A percentile compares a stretch with the other conserved stretches of the same genome.
Conservation (phyloP, 2,113 vertebrate species). For the Arvicanthis niloticus region DNA sequence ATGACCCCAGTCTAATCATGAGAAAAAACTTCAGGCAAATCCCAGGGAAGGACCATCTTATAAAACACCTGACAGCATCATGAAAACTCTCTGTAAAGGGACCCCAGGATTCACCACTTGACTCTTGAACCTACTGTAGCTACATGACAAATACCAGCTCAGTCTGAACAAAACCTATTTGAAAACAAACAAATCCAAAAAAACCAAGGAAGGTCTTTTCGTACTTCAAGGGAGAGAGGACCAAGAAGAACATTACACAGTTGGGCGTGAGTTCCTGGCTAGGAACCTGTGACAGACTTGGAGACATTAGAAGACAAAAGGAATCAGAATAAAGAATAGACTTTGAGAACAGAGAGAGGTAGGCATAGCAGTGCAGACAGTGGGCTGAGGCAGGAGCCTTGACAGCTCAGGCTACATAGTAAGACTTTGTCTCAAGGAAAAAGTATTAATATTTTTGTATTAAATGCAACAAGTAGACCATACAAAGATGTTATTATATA, state of each 20-base stretch:
- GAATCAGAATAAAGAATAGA: not conserved
- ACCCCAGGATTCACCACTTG: not conserved
- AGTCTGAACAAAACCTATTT: not conserved
- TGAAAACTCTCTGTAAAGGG: not conserved
- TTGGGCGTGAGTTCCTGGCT: not conserved
- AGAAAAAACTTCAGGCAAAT: not conserved
- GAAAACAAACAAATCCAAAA: not conserved
- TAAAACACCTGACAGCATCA: too few relatives aligned
- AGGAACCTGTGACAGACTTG: not conserved
- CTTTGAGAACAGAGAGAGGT: not conserved
- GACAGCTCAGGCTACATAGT: not conserved
- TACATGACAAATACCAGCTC: not conserved
- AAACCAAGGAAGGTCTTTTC: too few relatives aligned
- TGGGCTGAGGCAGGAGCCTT: not conserved
- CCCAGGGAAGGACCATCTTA: not conserved
- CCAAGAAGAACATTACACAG: fast-evolving
- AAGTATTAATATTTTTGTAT: not conserved
- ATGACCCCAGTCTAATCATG: not conserved
- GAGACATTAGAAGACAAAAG: not conserved
- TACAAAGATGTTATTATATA: not conserved
- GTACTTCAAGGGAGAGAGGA: not conserved
- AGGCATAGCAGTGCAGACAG: not conserved
- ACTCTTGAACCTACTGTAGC: not conserved
- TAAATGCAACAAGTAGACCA: not conserved
- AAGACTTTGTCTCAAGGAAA: not conserved